Evolutionary conservation across 2,113 vertebrate genomes (phyloP), one percentile per base, ranked within the genome.

Genomic region (Hydrochoerus hydrochaeris): DNA sequence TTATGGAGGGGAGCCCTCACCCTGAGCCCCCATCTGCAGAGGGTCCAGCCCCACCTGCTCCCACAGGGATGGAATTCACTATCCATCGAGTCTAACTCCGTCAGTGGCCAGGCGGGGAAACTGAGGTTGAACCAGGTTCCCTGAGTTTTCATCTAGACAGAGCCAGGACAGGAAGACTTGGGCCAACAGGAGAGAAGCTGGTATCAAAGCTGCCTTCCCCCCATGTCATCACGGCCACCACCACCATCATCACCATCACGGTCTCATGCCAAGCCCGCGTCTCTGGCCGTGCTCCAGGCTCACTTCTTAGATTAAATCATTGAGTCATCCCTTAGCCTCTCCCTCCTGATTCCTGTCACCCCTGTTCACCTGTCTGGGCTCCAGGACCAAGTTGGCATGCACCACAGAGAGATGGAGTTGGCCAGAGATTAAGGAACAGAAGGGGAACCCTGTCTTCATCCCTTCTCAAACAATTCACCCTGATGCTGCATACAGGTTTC

Each of bases 401-500:
- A 6, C 62, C 26, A 28, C 73, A 49, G 30, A 77, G 73, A 92
- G 60, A 19, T 1, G 46, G 24, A 7, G 1, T 1, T 28, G 32
- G 63, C 77, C 49, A 83, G 88, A 80, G 46, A 24, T 0, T 0
- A 62, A 80, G 75, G 22, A 52, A n/a, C 6, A 14, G 32, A 3
- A 65, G 35, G 32, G 58, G 41, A 12, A 4, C 14, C 41, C 41
- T 19, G 60, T 46, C 35, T 30, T 44, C 52, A 9, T 85, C 24
- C 24, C 0, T 0, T 9, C 46, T 17, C 5, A 1, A 80, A 28
- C 65, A 7, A 0, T 30, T 92, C 65, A 0, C 44, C 22, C 57
- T 3, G 30, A 46, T 2, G 28, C 7, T 6, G 20, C 13, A 17
- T 24, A 1, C 41, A 14, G 7, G 7, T 20, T 28, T 46, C 17